Evolutionary conservation across 2,797 vertebrate genomes (phyloP).

Genomic region (Huso huso): DNA sequence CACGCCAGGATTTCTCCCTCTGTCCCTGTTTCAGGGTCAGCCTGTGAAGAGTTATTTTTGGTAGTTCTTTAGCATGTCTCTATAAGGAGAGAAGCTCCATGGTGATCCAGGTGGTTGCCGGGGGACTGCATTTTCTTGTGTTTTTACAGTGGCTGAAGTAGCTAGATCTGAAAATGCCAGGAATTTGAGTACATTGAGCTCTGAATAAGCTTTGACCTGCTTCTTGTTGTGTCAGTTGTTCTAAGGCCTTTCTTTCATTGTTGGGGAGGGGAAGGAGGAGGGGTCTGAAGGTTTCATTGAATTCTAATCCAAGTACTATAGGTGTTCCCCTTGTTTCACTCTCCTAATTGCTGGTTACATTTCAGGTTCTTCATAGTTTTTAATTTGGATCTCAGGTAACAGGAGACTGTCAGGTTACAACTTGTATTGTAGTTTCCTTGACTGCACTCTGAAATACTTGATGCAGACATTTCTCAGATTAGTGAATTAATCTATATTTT

Average conservation of each 20-base stretch:
- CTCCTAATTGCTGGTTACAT: background rate
- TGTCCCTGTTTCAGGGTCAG: conserved; percentile 19
- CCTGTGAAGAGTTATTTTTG: conserved; percentile 28
- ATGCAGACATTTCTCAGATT: too few species aligned
- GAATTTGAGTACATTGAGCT: conserved; percentile 49
- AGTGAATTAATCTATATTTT: too few species aligned
- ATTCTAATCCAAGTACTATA: conserved; percentile 23
- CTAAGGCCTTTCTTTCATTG: conserved; percentile 14
- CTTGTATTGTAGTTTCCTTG: too few species aligned
- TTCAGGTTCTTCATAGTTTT: background rate
- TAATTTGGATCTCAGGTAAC: too few species aligned
- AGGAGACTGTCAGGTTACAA: too few species aligned
- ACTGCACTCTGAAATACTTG: too few species aligned
- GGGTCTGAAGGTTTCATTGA: conserved; percentile 6
- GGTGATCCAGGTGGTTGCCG: conserved; percentile 51
- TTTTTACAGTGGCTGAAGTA: conserved; percentile 48
- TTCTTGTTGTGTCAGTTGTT: conserved; percentile 47
- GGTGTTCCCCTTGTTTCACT: conserved; percentile 32
- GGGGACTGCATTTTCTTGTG: conserved; percentile 30
- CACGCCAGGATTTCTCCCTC: too few species aligned
- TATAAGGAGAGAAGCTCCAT: conserved; percentile 37
- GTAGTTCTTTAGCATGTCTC: conserved; percentile 31
- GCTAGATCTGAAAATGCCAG: conserved; percentile 44
- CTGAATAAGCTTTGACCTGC: conserved; percentile 26
- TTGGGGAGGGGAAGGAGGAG: background rate